phyloP scores from a whole-genome alignment of 2,113 vertebrate species.

The Tragelaphus buxtoni region DNA sequence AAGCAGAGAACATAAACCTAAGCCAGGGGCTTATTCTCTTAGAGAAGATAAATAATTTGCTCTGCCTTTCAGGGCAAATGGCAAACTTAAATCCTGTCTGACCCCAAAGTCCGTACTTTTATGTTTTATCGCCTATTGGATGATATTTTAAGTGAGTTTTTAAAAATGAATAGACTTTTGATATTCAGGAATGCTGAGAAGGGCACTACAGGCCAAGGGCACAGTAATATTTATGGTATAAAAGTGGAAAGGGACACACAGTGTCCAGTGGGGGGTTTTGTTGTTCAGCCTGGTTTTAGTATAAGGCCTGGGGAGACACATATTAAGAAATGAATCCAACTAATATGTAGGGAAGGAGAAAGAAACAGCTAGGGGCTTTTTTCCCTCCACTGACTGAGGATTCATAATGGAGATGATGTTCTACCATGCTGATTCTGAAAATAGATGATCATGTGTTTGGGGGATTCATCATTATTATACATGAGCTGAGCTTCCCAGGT shows the following conservation, averaged over 20 bases:
- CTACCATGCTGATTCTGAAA: background rate
- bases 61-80: background rate
- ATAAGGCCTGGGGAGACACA: background rate
- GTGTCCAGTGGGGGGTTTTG: background rate
- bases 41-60: background rate
- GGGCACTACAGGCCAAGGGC: background rate
- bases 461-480: background rate
- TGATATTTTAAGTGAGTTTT: slow-evolving; percentile 6
- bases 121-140: background rate
- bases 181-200: background rate
- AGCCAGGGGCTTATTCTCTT: background rate
- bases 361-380: background rate
- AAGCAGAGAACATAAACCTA: background rate
- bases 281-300: background rate
- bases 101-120: background rate
- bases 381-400: background rate
- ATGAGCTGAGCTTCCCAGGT: background rate
- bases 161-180: background rate
- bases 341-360: background rate
- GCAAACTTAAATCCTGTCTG: background rate
- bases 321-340: background rate
- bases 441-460: background rate
- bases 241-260: background rate
- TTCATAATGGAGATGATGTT: background rate
- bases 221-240: background rate